Base-by-base conservation (phyloP, 1,140 invertebrate species). In the Cotesia typhae region DNA sequence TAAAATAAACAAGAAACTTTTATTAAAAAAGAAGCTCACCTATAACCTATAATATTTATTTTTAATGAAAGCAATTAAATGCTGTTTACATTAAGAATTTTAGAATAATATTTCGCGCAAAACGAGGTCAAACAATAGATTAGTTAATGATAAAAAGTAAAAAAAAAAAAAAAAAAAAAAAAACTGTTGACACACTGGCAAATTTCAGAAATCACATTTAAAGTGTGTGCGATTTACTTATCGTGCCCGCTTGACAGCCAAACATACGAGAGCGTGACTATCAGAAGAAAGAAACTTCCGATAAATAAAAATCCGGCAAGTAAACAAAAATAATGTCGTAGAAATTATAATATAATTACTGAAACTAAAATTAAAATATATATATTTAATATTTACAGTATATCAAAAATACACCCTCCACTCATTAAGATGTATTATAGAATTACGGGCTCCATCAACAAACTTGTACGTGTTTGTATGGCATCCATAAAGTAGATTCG, bases 261-360 rank as follows among this genome's bases (percentile, higher is more conserved):
- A 60, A 60, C 20, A 36, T 20, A 36, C 12, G 59, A 36, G 59
- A 20, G 59, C 59, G 59, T 60, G 59, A 60, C 59, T 60, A 60
- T 60, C 59, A 60, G 59, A 20, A 35, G 20, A 14, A 36, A 60
- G 59, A 36, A 60, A 35, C 20, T 60, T 7, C 3, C 12, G 59
- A 60, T 60, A 60, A 60, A 57, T 57, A 14, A 57, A 57, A 10
- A 60, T 20, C 7, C 12, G 20, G 9, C 14, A 20, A 4, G 14
- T 28, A 36, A 5, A 6, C 4, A 20, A 57, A 57, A 57, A 14
- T 6, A 57, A 57, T n/a, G 17, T 6, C 7, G 5, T 6, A 14
- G 9, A 57, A 12, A 57, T 57, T 14, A 57, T 12, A n/a, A 51
- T 57, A 17, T 57, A 17, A n/a, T 17, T 14, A 17, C 6, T 57